A percentile compares a stretch with the other conserved stretches of the same genome.
These are phyloP conservation scores for Paradisaea rubra DNA, from an alignment of 2,113 vertebrate species.

Conservation along the genomic window DNA sequence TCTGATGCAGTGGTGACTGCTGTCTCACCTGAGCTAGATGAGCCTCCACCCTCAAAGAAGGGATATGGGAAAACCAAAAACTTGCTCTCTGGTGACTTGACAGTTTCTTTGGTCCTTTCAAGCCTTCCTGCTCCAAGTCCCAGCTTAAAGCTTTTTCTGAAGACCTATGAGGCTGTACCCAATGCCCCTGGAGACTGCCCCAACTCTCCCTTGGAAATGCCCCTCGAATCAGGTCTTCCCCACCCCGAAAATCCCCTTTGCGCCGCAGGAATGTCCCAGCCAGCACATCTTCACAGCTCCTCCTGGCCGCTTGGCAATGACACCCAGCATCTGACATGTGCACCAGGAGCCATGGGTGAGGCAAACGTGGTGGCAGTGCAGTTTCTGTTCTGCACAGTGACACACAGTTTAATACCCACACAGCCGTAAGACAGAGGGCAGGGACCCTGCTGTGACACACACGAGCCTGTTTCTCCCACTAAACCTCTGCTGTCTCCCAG, in stretches of 20 bases:
- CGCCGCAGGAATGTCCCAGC: background rate
- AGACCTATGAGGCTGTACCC: accelerated
- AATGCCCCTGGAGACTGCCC: background rate
- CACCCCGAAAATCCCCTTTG: background rate
- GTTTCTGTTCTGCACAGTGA: background rate
- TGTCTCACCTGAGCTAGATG: background rate
- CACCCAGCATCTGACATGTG: background rate
- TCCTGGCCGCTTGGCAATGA: background rate
- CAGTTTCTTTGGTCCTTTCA: background rate
- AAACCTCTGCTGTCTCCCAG: background rate
- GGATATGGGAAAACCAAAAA: background rate
- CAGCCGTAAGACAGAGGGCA: background rate
- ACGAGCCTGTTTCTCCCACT: background rate
- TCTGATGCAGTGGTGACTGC: background rate
- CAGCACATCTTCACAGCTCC: background rate
- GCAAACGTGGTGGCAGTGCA: accelerated
- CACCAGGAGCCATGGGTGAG: background rate
- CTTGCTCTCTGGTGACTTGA: background rate
- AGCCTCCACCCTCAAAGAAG: background rate
- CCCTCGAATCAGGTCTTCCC: background rate
- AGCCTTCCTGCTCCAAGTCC: background rate
- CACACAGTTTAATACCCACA: accelerated
- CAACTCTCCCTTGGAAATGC: background rate
- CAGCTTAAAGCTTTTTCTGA: background rate
- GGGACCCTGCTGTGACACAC: background rate